phyloP scores from a whole-genome alignment of 1,140 invertebrate genomes.

The Tetraneura akinire region DNA sequence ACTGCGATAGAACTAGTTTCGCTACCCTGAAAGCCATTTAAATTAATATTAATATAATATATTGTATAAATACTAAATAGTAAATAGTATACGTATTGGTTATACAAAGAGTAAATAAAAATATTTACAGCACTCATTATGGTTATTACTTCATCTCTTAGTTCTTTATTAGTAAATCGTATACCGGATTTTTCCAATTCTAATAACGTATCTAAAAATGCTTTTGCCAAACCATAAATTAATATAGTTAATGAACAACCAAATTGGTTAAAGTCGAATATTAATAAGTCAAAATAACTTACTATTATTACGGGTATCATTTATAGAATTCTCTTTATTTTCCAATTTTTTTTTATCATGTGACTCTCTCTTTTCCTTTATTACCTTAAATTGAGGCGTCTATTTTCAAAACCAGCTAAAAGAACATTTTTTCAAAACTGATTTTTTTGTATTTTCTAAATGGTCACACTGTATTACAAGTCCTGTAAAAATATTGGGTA shows the following conservation, averaged over 20 bases:
- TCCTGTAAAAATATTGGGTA: no score
- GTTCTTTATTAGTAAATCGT: constrained; percentile 63
- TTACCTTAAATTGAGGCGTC: constrained; percentile 21
- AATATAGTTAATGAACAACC: no score
- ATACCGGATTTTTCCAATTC: constrained; percentile 60
- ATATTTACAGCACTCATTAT: constrained; percentile 66
- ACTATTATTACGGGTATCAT: not conserved
- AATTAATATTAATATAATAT: no score
- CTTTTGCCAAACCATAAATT: constrained; percentile 27
- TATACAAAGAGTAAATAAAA: no score
- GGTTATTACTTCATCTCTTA: constrained; percentile 65
- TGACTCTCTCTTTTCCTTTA: constrained; percentile 1
- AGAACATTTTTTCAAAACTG: no score
- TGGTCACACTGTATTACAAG: no score
- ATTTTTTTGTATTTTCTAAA: no score
- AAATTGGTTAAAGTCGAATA: not conserved
- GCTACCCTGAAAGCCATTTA: constrained; percentile 66
- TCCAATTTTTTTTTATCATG: not conserved
- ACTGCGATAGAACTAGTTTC: constrained; percentile 66
- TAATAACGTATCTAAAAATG: constrained; percentile 68
- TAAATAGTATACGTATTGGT: not conserved
- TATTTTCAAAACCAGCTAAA: no score
- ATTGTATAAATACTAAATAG: no score
- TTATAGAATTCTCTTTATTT: no score
- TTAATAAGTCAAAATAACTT: not conserved